Evolutionary conservation across 2,888 invertebrate genomes (phyloP), one percentile per base, ranked within the genome.

Genomic region (Microplitis deprimator): DNA sequence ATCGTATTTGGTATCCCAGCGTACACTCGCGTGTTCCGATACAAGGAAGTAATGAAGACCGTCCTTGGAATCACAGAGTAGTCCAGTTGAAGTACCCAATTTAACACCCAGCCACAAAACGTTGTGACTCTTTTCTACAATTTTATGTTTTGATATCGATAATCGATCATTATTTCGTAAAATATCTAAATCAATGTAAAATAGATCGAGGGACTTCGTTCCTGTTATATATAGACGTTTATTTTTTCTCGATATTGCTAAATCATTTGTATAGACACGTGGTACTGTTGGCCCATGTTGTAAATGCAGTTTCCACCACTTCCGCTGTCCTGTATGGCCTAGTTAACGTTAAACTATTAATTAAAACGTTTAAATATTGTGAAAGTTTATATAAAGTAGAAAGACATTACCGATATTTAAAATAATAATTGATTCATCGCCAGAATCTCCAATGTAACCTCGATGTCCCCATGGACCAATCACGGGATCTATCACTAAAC

Each of bases 21-120:
- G 88, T 17, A 91, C 87, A 17, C 91, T 87, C 5, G 90, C 91
- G 81, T 86, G 89, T 84, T 91, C 90, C 50, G 90, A 85, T 6
- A 86, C 83, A 81, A 91, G 85, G 80, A 90, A 91, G 82, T 92
- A 91, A 80, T 87, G 89, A 59, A 91, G 83, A 16, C 91, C 91
- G 59, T 87, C 87, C 80, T 86, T 88, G 6, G 83, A 81, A 83
- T 91, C 91, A n/a, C 88, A 84, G 38, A 89, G 85, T 60, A 91
- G 82, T 10, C 90, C 91, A 10, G 85, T 86, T 1, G 91, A 91
- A 70, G 83, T 81, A 13, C 91, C 91, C 79, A 91, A 83, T 86
- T 91, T 91, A 59, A 88, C 83, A 4, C 91, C 91, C 17, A 88
- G 76, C 81, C 86, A 87, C 7, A 82, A 82, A 3, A 87, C 87